These are phyloP conservation scores for Hypselothyrea guttata DNA, from an alignment of 2,888 invertebrate species.

Conservation along the genomic window DNA sequence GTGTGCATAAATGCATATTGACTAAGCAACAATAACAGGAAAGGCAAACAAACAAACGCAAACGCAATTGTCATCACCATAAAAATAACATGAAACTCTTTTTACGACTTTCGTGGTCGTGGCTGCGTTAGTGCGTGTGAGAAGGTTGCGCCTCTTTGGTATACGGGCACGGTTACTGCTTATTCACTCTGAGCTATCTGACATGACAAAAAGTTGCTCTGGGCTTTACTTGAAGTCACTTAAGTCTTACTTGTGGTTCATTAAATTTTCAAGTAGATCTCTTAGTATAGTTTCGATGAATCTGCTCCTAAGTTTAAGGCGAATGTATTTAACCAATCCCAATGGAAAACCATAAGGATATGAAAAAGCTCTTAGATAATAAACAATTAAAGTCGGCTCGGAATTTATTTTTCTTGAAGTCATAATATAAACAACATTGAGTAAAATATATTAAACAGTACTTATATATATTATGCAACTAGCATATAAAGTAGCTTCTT, in stretches of 20 bases:
- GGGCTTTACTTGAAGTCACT: conserved; percentile 29
- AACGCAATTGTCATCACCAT: conserved; percentile 78
- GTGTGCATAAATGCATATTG: conserved; percentile 66
- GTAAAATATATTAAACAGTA: too few relatives aligned
- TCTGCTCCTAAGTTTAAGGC: too few relatives aligned
- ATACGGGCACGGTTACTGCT: conserved; percentile 7
- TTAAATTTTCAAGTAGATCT: conserved; percentile 44
- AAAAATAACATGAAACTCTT: conserved; percentile 78
- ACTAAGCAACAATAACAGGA: conserved; percentile 60
- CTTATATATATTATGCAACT: too few relatives aligned
- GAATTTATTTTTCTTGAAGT: too few relatives aligned
- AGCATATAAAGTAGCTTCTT: too few relatives aligned
- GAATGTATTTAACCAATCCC: too few relatives aligned
- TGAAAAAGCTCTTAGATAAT: too few relatives aligned
- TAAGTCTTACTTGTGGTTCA: conserved; percentile 39
- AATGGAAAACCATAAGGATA: too few relatives aligned
- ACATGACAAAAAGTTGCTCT: conserved; percentile 28
- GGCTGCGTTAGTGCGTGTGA: conserved; percentile 53
- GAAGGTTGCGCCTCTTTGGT: too few relatives aligned
- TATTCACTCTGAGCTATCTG: conserved; percentile 19
- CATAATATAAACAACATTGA: too few relatives aligned
- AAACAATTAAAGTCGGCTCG: too few relatives aligned
- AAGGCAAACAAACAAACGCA: conserved; percentile 49
- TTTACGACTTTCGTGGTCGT: conserved; percentile 67
- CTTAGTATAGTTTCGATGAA: too few relatives aligned